A percentile compares a stretch with the other conserved stretches of the same genome.
Evolutionary conservation across 2,113 vertebrate genomes (phyloP).

Genomic region (Sapajus apella): DNA sequence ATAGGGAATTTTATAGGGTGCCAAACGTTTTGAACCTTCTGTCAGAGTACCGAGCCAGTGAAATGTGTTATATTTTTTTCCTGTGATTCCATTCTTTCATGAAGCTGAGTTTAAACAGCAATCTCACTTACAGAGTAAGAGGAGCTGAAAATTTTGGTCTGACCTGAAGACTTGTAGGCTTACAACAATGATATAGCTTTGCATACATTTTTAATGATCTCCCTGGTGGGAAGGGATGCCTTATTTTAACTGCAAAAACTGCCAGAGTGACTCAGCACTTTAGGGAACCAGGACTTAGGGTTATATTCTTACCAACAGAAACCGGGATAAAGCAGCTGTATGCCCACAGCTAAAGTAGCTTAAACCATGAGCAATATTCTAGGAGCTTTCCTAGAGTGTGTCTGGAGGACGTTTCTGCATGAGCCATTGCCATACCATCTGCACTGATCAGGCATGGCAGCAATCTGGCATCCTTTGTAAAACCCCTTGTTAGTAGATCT

Average conservation of each 20-base stretch:
- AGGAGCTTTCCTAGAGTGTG: neutral
- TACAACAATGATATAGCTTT: neutral
- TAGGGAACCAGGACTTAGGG: neutral
- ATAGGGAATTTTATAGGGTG: neutral
- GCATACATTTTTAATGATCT: neutral
- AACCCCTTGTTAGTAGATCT: neutral
- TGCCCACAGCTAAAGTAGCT: neutral
- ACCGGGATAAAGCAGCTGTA: neutral
- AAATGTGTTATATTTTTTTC: neutral
- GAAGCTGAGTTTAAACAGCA: neutral
- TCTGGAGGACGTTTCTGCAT: neutral
- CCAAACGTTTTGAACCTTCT: neutral
- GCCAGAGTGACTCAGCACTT: neutral
- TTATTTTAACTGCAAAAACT: conserved; percentile 24
- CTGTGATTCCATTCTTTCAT: neutral
- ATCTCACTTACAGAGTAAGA: neutral
- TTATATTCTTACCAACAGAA: neutral
- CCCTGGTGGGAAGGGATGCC: neutral
- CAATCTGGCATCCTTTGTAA: neutral
- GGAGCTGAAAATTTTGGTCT: neutral
- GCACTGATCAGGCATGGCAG: neutral
- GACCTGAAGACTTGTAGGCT: neutral
- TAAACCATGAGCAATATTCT: neutral
- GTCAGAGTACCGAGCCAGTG: neutral
- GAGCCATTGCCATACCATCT: neutral